Percentiles rank a stretch among this genome's conserved stretches.
Conservation (phyloP, 2,113 vertebrate genomes). For the Rhegmatorhina hoffmannsi region DNA sequence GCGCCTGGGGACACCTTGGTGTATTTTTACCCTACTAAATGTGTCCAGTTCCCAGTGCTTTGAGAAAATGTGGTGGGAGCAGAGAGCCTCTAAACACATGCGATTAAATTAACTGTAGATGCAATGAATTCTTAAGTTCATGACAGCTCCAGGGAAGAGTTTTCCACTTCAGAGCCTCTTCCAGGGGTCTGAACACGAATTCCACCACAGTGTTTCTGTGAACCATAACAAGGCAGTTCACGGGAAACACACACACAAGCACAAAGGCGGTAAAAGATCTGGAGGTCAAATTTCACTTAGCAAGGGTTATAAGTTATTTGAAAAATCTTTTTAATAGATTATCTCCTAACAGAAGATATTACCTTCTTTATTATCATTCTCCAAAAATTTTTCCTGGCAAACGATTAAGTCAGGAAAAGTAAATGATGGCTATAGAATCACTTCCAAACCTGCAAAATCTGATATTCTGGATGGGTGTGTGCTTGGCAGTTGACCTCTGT, state of each 20-base stretch:
- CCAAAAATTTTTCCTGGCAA: background rate
- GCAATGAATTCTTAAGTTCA: background rate
- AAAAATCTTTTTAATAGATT: background rate
- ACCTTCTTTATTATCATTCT: background rate
- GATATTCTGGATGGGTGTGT: background rate
- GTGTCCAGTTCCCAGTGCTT: background rate
- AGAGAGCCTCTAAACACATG: background rate
- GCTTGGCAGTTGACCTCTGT: background rate
- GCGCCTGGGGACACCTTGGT: background rate
- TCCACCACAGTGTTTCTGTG: background rate
- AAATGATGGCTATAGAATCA: background rate
- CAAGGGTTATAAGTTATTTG: background rate
- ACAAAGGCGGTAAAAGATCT: background rate
- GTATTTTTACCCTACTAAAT: background rate
- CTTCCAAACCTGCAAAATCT: background rate
- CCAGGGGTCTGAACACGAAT: background rate
- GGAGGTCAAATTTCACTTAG: background rate
- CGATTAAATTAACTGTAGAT: background rate
- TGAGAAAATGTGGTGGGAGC: background rate
- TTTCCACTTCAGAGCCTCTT: background rate
- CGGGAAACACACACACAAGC: background rate
- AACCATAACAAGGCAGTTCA: background rate
- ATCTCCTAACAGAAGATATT: background rate
- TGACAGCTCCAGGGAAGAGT: background rate
- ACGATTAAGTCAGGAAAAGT: background rate